These are phyloP conservation scores for Bruchidius siliquastri DNA, from an alignment of 2,888 invertebrate species.

Conservation along the genomic window DNA sequence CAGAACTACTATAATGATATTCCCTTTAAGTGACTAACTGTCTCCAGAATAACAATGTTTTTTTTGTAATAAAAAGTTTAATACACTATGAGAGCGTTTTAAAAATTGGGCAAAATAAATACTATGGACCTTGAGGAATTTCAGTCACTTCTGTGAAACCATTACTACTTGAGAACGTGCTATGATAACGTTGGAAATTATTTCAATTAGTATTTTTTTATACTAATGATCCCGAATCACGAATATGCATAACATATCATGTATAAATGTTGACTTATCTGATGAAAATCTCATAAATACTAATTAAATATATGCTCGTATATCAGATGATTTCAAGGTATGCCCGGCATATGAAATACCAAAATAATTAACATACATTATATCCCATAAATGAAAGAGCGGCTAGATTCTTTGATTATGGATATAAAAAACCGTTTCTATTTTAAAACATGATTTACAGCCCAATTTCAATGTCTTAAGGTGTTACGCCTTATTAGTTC, in stretches of 20 bases:
- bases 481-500: not conserved
- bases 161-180: no score
- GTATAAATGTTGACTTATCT: not conserved
- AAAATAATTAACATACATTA: not conserved
- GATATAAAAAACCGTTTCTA: not conserved
- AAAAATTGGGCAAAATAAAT: no score
- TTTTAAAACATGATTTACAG: not conserved
- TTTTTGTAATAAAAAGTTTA: no score
- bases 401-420: not conserved
- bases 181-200: not conserved
- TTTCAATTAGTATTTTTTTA: not conserved
- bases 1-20: no score
- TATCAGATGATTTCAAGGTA: not conserved
- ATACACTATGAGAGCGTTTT: no score
- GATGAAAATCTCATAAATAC: not conserved
- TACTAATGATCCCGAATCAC: not conserved
- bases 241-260: not conserved
- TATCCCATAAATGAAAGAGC: not conserved
- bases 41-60: no score
- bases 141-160: no score
- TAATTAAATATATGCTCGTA: not conserved
- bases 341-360: not conserved
- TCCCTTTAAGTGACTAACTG: no score
- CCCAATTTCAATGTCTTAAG: not conserved
- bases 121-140: no score